A percentile compares a stretch with the other conserved stretches of the same genome.
Conservation (phyloP, 2,113 vertebrate species). For the Neomonachus schauinslandi region DNA sequence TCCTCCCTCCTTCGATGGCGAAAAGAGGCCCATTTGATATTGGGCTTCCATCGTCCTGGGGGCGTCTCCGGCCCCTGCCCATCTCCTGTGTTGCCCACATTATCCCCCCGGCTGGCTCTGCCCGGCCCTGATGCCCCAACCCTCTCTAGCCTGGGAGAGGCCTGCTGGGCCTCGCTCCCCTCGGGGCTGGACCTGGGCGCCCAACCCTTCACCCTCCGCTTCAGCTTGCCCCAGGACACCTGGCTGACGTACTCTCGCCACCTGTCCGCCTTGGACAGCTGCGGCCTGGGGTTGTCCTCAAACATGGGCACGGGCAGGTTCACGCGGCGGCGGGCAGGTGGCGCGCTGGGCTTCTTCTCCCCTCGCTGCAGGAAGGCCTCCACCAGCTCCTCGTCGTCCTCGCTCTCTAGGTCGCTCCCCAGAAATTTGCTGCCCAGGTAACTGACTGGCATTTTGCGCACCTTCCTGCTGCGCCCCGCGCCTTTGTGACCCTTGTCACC, state of each 20-base stretch:
- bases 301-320: constrained; percentile 78
- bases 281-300: constrained; percentile 87
- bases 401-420: constrained; percentile 62
- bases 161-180: neutral
- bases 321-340: neutral
- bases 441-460: constrained; percentile 63
- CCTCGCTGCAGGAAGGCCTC: constrained; percentile 44
- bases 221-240: constrained; percentile 63
- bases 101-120: fast-evolving
- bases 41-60: constrained; percentile 46
- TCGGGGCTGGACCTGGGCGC: neutral
- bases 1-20: neutral
- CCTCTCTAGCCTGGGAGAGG: neutral
- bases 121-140: fast-evolving
- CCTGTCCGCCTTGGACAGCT: constrained; percentile 52
- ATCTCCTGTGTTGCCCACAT: fast-evolving
- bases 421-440: constrained; percentile 75
- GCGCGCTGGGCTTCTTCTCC: neutral
- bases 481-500: constrained; percentile 81
- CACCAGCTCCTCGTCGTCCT: constrained; percentile 55
- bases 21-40: constrained; percentile 62
- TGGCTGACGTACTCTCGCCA: constrained; percentile 44
- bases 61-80: fast-evolving
- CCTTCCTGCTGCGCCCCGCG: constrained; percentile 53
- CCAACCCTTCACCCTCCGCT: constrained; percentile 64